A percentile compares a stretch with the other conserved stretches of the same genome.
Conservation (phyloP, 2,113 vertebrate genomes). For the Tachycineta bicolor region DNA sequence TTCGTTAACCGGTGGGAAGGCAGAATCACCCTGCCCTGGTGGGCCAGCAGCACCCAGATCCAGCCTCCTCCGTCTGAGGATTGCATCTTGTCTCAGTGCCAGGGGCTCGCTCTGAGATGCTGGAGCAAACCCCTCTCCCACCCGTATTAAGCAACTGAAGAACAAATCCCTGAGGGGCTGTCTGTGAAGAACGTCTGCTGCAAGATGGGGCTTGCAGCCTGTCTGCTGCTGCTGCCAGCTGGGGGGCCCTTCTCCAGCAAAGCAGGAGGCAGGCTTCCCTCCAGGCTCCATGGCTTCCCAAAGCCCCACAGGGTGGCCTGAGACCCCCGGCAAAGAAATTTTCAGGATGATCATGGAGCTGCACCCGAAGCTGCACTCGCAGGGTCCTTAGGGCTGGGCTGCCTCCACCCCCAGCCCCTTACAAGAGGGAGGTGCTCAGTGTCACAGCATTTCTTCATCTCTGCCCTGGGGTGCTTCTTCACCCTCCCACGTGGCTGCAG, state of each 20-base stretch:
- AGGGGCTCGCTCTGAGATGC: background rate
- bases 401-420: background rate
- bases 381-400: background rate
- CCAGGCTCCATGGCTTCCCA: background rate
- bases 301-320: background rate
- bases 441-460: background rate
- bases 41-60: background rate
- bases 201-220: background rate
- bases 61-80: background rate
- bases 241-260: background rate
- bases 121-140: background rate
- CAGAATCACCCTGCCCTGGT: background rate
- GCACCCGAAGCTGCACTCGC: fast-evolving
- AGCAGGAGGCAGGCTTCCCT: background rate
- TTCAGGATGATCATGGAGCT: background rate
- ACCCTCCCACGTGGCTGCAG: background rate
- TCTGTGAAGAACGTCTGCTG: background rate
- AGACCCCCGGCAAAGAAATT: background rate
- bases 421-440: background rate
- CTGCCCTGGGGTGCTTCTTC: background rate
- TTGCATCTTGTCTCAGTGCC: background rate
- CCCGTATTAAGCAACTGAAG: background rate
- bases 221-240: background rate
- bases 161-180: background rate
- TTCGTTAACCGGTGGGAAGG: fast-evolving